phyloP scores from a whole-genome alignment of 2,113 vertebrate genomes.

The Mugil cephalus region DNA sequence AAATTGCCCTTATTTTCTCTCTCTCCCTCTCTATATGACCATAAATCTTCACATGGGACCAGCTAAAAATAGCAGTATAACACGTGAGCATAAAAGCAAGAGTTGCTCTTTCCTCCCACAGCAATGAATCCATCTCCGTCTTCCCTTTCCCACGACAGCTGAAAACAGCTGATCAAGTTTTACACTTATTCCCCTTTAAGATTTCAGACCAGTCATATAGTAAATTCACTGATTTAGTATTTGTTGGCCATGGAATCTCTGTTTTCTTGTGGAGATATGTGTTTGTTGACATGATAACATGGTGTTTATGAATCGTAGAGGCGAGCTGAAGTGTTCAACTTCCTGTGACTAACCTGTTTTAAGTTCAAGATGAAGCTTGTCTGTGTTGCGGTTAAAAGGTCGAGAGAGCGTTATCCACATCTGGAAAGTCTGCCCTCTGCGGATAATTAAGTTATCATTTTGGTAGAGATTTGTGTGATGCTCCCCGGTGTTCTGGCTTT shows the following conservation, averaged over 20 bases:
- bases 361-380: slow-evolving; percentile 85
- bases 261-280: background rate
- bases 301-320: background rate
- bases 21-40: background rate
- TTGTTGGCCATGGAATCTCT: background rate
- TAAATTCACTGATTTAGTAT: background rate
- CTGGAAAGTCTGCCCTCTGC: slow-evolving; percentile 88
- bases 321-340: background rate
- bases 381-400: slow-evolving; percentile 76
- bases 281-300: background rate
- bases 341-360: slow-evolving; percentile 80
- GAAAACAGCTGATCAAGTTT: slow-evolving; percentile 21
- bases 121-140: background rate
- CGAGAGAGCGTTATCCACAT: slow-evolving; percentile 84
- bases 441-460: slow-evolving; percentile 82
- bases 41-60: too few species aligned
- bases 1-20: slow-evolving; percentile 1
- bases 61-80: background rate
- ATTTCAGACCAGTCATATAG: background rate
- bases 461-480: slow-evolving; percentile 89
- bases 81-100: background rate
- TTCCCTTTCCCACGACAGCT: background rate
- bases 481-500: slow-evolving; percentile 75
- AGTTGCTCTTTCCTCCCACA: background rate
- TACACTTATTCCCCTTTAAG: background rate